phyloP scores from a whole-genome alignment of 2,797 vertebrate species.

The Tarsius wallacei region DNA sequence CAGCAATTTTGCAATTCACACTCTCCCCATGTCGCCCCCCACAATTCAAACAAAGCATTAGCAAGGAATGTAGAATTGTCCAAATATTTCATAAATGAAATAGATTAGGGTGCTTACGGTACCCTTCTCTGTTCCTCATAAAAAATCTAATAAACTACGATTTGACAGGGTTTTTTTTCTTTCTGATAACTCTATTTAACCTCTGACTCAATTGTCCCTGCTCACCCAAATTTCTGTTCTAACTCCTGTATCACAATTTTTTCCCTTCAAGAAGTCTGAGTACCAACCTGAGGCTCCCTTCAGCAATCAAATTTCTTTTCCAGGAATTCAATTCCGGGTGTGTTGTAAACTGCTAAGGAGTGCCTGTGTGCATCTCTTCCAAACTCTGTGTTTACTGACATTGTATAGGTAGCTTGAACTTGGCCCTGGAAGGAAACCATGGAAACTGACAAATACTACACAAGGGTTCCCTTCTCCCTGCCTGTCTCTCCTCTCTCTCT shows the following conservation, averaged over 20 bases:
- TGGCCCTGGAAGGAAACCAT: not conserved
- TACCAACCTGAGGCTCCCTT: not conserved
- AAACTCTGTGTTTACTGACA: accelerated
- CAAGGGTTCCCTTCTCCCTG: not conserved
- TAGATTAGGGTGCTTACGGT: not conserved
- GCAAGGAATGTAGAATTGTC: not conserved
- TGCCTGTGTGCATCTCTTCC: not conserved
- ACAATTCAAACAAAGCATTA: not conserved
- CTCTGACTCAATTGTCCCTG: not conserved
- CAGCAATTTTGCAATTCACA: not conserved
- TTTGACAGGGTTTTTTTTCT: not conserved
- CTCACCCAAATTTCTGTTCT: not conserved
- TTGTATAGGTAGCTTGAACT: not conserved
- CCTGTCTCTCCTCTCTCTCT: no score
- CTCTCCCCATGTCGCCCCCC: accelerated
- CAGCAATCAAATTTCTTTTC: not conserved
- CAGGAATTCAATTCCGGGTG: not conserved
- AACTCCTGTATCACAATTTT: not conserved
- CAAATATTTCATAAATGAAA: not conserved
- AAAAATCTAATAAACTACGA: not conserved
- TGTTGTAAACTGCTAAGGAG: not conserved
- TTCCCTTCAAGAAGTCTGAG: not conserved
- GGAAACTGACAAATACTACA: not conserved
- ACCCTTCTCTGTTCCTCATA: not conserved
- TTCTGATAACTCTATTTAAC: not conserved